phyloP scores from a whole-genome alignment of 1,140 invertebrate species.

The Heliothis subflexa region DNA sequence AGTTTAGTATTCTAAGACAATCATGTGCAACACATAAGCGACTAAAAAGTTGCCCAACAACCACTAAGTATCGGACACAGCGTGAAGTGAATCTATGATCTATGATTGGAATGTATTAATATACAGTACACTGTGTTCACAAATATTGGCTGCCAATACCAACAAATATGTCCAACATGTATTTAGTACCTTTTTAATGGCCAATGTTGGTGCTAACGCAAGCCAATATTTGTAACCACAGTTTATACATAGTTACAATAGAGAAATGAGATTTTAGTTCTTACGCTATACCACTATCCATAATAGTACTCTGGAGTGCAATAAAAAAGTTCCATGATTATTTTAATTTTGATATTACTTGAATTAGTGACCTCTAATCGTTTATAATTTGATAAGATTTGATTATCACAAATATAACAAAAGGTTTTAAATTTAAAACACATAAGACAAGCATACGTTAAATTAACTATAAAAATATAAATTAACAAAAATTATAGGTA shows the following conservation, averaged over 20 bases:
- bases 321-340: neutral
- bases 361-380: constrained; percentile 22
- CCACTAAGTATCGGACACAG: constrained; percentile 34
- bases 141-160: neutral
- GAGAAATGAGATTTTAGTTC: constrained; percentile 33
- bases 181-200: neutral
- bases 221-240: constrained; percentile 1
- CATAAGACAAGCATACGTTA: constrained; percentile 14
- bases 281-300: constrained; percentile 36
- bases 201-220: neutral
- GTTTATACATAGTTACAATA: constrained; percentile 5
- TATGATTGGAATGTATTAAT: constrained; percentile 40
- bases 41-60: constrained; percentile 40
- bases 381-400: neutral
- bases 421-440: constrained; percentile 19
- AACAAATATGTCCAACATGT: neutral
- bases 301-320: constrained; percentile 28
- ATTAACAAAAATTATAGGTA: constrained; percentile 12
- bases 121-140: neutral
- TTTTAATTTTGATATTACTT: neutral
- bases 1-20: neutral
- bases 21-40: neutral
- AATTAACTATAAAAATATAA: constrained; percentile 11
- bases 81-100: constrained; percentile 34
- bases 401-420: constrained; percentile 16